Evolutionary conservation across 2,113 vertebrate species (phyloP).

Genomic region (Apteryx owenii): DNA sequence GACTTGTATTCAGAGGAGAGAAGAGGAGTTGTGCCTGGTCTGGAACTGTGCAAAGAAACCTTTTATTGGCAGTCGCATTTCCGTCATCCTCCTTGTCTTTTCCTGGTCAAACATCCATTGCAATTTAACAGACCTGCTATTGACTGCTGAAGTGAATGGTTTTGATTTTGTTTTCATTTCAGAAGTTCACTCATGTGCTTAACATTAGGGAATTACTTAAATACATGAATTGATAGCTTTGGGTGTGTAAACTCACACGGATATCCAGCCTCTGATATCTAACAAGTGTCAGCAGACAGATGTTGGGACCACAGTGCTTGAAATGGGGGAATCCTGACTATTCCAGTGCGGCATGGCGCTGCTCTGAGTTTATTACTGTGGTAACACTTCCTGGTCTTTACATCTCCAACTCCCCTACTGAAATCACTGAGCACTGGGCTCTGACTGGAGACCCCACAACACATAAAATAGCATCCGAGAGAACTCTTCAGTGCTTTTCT

Average conservation of each 20-base stretch:
- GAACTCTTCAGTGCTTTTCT: neutral
- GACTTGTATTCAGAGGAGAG: neutral
- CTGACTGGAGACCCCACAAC: fast-evolving
- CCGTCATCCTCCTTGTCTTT: neutral
- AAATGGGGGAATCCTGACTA: neutral
- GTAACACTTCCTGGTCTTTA: too few relatives aligned
- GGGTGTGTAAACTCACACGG: fast-evolving
- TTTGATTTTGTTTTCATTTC: neutral
- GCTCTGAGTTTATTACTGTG: too few relatives aligned
- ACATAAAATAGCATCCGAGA: neutral
- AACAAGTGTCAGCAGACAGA: fast-evolving
- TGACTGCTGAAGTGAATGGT: neutral
- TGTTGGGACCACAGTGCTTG: fast-evolving
- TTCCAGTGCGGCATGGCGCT: fast-evolving
- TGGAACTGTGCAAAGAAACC: neutral
- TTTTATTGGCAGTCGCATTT: neutral
- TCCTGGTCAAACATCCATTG: neutral
- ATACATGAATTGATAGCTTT: too few relatives aligned
- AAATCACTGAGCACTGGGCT: fast-evolving
- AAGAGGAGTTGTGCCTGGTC: neutral
- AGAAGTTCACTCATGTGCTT: neutral
- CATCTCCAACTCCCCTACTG: fast-evolving
- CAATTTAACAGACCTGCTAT: neutral
- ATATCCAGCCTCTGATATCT: fast-evolving
- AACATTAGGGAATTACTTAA: neutral